Evolutionary conservation across 1,140 invertebrate genomes (phyloP), one percentile per base, ranked within the genome.

Genomic region (Philopotamus ludificatus): DNA sequence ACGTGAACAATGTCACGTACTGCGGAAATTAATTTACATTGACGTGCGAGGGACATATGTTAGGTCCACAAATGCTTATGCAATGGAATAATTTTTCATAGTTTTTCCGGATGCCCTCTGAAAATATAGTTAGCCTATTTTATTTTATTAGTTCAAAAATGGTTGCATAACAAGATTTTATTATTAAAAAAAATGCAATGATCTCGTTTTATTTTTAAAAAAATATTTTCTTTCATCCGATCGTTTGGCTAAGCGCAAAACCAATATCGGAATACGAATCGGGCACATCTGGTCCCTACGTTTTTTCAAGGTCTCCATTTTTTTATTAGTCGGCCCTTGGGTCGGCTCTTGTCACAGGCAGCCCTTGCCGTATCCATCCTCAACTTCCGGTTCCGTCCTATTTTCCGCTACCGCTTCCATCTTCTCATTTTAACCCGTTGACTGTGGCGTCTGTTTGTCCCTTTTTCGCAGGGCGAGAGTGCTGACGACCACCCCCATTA

Each of bases 251-350:
- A 12, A 34, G 12, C 28, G 28, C 28, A 34, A 47, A 47, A 47
- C 44, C 44, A 47, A 47, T 47, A 47, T 47, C 44, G 44, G 8
- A 20, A 15, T 47, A 15, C 18, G 44, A 47, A 47, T 47, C 44
- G 4, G 44, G 44, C 44, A 47, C 44, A 47, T 47, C 44, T 47
- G 44, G 44, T 16, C 18, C 4, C 18, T 47, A 7, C 4, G 8
- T 47, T 16, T 47, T 47, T 47, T 47, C 10, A 20, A 47, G 10
- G 10, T 47, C 10, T 3, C 4, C 44, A 47, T 47, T 47, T 47
- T 47, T 47, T 20, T 47, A 47, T 47, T 47, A 47, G 44, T 16
- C 44, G 7, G 18, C 4, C 44, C 44, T n/a, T n/a, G 34, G n/a
- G 44, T 20, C 44, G 44, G 44, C 44, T 47, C 15, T 8, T 47